Percentiles rank a stretch among this genome's conserved stretches.
Conservation (phyloP, 2,888 invertebrate species). For the Hyles lineata region DNA sequence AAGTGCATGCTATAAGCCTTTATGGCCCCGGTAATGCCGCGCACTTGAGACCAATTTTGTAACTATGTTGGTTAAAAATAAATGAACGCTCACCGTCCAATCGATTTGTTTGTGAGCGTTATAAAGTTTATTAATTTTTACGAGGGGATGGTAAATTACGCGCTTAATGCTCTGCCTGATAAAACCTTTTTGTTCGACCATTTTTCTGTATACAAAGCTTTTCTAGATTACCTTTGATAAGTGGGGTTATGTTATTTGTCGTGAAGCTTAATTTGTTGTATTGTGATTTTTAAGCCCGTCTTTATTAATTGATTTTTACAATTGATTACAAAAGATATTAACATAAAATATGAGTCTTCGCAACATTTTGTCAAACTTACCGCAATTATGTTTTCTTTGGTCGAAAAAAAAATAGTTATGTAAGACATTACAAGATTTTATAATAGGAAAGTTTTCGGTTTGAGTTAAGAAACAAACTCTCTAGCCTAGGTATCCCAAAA, state of each 20-base stretch:
- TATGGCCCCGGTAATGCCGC: constrained; percentile 58
- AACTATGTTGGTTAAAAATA: constrained; percentile 67
- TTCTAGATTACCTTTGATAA: constrained; percentile 3
- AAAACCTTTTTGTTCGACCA: constrained; percentile 1
- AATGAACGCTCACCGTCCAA: constrained; percentile 23
- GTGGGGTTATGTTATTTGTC: not conserved
- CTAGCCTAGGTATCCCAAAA: too few relatives aligned
- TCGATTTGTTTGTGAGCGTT: constrained; percentile 30
- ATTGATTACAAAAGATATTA: too few relatives aligned
- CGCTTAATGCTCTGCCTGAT: constrained; percentile 9
- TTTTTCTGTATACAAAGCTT: not conserved
- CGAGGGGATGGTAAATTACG: constrained; percentile 14
- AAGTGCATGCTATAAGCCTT: constrained; percentile 67
- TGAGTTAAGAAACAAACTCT: too few relatives aligned
- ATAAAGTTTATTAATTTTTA: constrained; percentile 25
- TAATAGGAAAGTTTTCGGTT: too few relatives aligned
- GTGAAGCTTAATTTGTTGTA: not conserved
- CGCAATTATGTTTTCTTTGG: too few relatives aligned
- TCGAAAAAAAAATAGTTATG: too few relatives aligned
- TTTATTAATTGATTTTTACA: too few relatives aligned
- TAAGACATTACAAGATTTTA: too few relatives aligned
- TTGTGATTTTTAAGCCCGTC: too few relatives aligned
- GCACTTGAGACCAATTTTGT: constrained; percentile 57
- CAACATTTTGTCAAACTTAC: too few relatives aligned
- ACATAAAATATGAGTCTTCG: too few relatives aligned